Conservation (phyloP, 2,113 vertebrate species). For the Limnothrissa miodon region DNA sequence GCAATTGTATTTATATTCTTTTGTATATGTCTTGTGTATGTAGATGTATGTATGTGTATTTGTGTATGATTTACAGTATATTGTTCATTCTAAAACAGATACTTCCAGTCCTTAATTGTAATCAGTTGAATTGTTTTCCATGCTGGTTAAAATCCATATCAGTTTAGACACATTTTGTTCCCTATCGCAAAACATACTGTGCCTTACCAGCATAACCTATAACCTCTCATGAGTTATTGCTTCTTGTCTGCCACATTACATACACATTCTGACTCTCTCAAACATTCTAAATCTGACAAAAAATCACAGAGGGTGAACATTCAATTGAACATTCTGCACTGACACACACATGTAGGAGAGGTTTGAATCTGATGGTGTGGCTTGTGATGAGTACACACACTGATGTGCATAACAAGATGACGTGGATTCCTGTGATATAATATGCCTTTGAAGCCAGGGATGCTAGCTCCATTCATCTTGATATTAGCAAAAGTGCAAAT, state of each 20-base stretch:
- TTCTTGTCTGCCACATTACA: not conserved
- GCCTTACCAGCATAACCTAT: too few species aligned
- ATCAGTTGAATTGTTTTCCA: too few species aligned
- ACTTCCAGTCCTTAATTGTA: too few species aligned
- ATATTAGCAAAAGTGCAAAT: conserved; percentile 67
- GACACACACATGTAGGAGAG: not conserved
- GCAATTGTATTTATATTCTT: too few species aligned
- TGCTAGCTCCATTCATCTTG: conserved; percentile 69
- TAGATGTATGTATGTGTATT: too few species aligned
- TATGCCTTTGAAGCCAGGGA: not conserved
- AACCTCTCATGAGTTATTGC: too few species aligned
- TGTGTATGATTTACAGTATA: too few species aligned
- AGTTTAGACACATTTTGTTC: too few species aligned
- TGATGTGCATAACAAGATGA: not conserved
- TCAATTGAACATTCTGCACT: not conserved
- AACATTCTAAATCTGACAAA: not conserved
- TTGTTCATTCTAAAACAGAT: too few species aligned
- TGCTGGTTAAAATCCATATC: too few species aligned
- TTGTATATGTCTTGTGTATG: too few species aligned
- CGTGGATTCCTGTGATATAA: not conserved
- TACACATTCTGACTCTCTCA: not conserved
- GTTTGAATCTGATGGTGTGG: not conserved
- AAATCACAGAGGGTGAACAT: not conserved
- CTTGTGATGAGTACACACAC: not conserved
- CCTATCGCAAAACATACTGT: too few species aligned